Percentiles rank a stretch among this genome's conserved stretches.
Evolutionary conservation across 2,113 vertebrate species (phyloP).

Genomic region (Campylomormyrus numenius): DNA sequence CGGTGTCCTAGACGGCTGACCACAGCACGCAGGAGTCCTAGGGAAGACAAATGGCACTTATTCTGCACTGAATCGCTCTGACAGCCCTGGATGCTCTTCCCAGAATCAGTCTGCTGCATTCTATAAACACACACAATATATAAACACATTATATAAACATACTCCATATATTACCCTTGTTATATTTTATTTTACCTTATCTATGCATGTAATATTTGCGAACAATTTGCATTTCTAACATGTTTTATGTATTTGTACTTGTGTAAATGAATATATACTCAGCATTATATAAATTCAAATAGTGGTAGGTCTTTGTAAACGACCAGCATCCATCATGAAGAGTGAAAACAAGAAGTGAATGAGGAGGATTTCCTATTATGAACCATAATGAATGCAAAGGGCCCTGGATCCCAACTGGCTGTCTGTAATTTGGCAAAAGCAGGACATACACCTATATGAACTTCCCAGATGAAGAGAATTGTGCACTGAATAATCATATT

Average conservation of each 20-base stretch:
- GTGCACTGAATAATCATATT: background rate
- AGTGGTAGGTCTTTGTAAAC: background rate
- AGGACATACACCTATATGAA: background rate
- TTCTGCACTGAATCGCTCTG: slow-evolving; percentile 34
- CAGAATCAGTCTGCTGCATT: slow-evolving; percentile 22
- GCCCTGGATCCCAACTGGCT: background rate
- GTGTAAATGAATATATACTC: background rate
- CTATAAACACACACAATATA: background rate
- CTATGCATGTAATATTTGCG: background rate
- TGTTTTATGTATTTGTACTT: background rate
- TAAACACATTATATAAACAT: background rate
- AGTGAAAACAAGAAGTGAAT: background rate
- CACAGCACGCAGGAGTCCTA: slow-evolving; percentile 24
- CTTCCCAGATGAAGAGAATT: background rate
- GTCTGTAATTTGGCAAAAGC: background rate
- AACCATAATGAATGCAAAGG: background rate
- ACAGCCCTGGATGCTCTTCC: slow-evolving; percentile 28
- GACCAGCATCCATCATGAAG: background rate
- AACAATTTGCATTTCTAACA: background rate
- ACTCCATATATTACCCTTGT: background rate
- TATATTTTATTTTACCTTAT: background rate
- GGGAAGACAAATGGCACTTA: slow-evolving; percentile 32
- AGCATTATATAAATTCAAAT: background rate
- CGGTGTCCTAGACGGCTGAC: background rate
- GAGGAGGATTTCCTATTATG: background rate